phyloP scores from a whole-genome alignment of 2,888 invertebrate genomes.

The Dynastes grantii region DNA sequence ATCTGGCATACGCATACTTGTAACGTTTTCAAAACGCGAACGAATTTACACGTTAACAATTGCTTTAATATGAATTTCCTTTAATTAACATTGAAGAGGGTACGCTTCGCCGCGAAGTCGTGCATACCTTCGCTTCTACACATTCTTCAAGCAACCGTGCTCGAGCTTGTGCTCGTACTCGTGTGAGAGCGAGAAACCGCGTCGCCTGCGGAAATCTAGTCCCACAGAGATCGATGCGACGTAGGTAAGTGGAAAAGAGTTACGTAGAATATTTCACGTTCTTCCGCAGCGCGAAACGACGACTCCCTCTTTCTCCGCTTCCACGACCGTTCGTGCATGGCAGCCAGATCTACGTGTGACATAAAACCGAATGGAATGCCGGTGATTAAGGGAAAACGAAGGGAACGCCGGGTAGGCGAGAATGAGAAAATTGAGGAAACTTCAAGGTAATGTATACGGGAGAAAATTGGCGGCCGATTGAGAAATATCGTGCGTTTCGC shows the following conservation, averaged over 20 bases:
- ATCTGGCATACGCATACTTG: no score
- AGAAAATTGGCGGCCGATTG: conserved; percentile 61
- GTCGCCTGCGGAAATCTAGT: conserved; percentile 21
- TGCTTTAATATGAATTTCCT: not conserved
- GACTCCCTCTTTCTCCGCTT: not conserved
- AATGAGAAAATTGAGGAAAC: conserved; percentile 35
- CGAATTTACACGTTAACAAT: not conserved
- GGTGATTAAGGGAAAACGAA: conserved; percentile 61
- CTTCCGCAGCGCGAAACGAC: conserved; percentile 23
- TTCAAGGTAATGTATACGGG: conserved; percentile 46
- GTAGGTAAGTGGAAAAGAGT: conserved; percentile 21
- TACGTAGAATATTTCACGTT: conserved; percentile 33
- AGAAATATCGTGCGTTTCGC: conserved; percentile 62
- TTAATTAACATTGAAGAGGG: conserved; percentile 12
- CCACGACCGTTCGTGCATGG: not conserved
- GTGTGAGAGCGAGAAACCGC: conserved; percentile 18
- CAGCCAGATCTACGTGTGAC: conserved; percentile 52
- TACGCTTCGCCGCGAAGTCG: not conserved
- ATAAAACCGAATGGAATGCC: conserved; percentile 47
- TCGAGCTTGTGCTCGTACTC: not conserved
- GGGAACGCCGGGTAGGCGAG: conserved; percentile 56
- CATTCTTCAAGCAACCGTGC: not conserved
- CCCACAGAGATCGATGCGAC: conserved; percentile 28
- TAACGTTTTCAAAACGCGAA: not conserved
- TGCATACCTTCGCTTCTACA: not conserved